phyloP scores from a whole-genome alignment of 2,797 vertebrate genomes.

The Oreortyx pictus region DNA sequence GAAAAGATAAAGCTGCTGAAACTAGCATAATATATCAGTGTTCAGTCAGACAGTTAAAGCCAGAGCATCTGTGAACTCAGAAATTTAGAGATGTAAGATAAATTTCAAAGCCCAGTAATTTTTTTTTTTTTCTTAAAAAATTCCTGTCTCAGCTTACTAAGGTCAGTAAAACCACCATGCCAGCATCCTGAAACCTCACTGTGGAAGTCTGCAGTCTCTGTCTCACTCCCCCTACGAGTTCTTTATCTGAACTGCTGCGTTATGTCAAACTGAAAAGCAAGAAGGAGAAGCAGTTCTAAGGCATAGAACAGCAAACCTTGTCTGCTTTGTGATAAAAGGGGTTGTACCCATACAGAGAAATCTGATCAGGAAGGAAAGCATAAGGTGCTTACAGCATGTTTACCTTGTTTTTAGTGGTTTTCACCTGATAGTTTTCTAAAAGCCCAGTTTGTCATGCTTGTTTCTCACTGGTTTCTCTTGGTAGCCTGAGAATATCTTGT shows the following conservation, averaged over 20 bases:
- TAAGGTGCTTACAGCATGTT: constrained; percentile 52
- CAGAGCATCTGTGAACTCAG: constrained; percentile 16
- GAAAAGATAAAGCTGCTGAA: not conserved
- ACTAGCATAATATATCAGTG: not conserved
- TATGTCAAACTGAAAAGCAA: constrained; percentile 43
- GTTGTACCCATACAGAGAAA: constrained; percentile 39
- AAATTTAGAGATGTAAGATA: constrained; percentile 38
- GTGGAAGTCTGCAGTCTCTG: constrained; percentile 17
- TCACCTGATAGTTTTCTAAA: constrained; percentile 63
- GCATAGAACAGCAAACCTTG: not conserved
- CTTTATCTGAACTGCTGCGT: constrained; percentile 65
- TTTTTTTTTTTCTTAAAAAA: constrained; percentile 1
- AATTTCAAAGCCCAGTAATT: constrained; percentile 43
- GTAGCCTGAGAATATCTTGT: constrained; percentile 98
- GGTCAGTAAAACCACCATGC: constrained; percentile 26
- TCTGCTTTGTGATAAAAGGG: constrained; percentile 56
- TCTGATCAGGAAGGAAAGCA: constrained; percentile 28
- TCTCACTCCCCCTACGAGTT: constrained; percentile 19
- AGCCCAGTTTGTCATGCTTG: constrained; percentile 44
- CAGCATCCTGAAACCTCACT: not conserved
- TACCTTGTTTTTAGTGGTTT: constrained; percentile 62
- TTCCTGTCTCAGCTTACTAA: constrained; percentile 17
- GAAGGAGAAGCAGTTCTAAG: constrained; percentile 22
- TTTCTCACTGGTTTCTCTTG: constrained; percentile 74
- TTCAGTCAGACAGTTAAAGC: constrained; percentile 48